Evolutionary conservation across 2,888 invertebrate genomes (phyloP).

Genomic region (Cryptocephalus moraei): DNA sequence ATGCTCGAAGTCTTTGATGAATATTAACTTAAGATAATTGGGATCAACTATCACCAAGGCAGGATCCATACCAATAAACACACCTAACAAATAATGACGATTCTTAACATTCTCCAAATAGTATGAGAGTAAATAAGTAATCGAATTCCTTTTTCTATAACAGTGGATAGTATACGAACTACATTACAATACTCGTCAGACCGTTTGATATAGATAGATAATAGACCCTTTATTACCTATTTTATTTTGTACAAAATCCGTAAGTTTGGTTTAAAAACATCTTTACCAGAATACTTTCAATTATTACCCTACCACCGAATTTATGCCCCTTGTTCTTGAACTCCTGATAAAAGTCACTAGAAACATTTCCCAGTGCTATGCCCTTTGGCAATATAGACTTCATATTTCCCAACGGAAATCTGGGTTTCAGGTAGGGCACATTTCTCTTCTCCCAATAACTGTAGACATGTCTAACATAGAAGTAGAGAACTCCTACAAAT

Average conservation of each 20-base stretch:
- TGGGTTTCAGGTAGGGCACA: conserved; percentile 7
- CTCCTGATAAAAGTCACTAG: conserved; percentile 5
- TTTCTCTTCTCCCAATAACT: conserved; percentile 6
- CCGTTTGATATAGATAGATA: too few species aligned
- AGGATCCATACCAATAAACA: conserved; percentile 16
- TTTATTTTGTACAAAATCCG: too few species aligned
- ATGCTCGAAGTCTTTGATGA: conserved; percentile 25
- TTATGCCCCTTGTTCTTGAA: conserved; percentile 7
- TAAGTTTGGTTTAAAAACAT: too few species aligned
- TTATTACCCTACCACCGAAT: conserved; percentile 9
- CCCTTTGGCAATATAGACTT: conserved; percentile 5
- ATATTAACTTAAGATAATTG: conserved; percentile 20
- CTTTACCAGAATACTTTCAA: too few species aligned
- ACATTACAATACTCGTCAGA: too few species aligned
- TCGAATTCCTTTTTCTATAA: too few species aligned
- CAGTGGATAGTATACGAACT: too few species aligned
- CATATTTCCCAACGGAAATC: conserved; percentile 7
- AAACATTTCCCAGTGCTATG: conserved; percentile 5
- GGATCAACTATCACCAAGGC: conserved; percentile 22
- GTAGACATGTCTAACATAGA: conserved; percentile 4
- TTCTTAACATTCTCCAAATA: neutral
- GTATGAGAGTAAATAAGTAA: too few species aligned
- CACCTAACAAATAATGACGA: conserved; percentile 6
- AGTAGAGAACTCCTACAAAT: too few species aligned
- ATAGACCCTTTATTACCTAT: too few species aligned